Percentiles rank a stretch among this genome's conserved stretches.
phyloP scores from a whole-genome alignment of 2,113 vertebrate genomes.

The Platysteira castanea region DNA sequence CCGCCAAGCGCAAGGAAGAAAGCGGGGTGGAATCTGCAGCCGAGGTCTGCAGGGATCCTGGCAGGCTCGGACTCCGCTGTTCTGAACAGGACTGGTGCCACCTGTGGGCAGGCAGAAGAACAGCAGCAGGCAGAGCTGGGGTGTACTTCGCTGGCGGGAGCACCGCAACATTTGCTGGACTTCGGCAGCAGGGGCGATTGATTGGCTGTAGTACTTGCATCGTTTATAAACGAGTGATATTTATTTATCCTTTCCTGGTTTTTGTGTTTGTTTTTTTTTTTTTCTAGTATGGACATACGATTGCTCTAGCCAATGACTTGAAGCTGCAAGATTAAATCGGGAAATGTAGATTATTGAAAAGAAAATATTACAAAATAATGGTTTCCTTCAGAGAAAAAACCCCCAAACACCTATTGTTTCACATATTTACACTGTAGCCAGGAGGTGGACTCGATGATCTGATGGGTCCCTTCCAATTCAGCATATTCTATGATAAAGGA shows the following conservation, averaged over 20 bases:
- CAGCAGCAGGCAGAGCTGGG: neutral
- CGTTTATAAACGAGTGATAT: neutral
- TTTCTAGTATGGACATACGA: neutral
- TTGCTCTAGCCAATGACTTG: neutral
- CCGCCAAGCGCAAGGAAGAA: neutral
- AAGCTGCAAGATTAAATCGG: neutral
- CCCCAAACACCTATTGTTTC: neutral
- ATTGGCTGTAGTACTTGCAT: neutral
- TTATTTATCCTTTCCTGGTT: neutral
- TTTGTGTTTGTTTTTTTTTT: too few species aligned
- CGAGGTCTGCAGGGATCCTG: neutral
- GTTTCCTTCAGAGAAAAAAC: neutral
- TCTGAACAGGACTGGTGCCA: neutral
- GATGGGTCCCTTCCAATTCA: neutral
- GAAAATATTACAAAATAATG: neutral
- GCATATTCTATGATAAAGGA: neutral
- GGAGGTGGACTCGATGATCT: neutral
- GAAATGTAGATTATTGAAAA: neutral
- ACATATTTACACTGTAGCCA: neutral
- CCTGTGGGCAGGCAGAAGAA: neutral
- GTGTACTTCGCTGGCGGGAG: rapidly evolving
- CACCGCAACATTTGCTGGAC: rapidly evolving
- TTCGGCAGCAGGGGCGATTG: neutral
- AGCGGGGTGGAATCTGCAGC: neutral
- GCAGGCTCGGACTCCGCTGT: neutral